Evolutionary conservation across 2,113 vertebrate genomes (phyloP).

Genomic region (Cygnus buccinator): DNA sequence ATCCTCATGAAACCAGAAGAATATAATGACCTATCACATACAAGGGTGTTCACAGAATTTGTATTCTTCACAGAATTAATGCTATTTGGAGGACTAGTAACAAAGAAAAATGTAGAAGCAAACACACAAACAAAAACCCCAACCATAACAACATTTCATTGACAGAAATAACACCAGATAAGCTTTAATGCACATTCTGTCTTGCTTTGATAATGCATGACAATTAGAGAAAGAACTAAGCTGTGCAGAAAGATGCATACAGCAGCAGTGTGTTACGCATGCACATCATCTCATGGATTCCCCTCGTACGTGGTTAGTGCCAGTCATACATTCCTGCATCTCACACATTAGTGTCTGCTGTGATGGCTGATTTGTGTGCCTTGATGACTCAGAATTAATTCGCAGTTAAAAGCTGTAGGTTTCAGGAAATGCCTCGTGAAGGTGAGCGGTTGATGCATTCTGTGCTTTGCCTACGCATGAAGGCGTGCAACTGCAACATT

Average conservation of each 20-base stretch:
- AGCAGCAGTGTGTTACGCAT: constrained; percentile 26
- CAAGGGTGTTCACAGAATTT: neutral
- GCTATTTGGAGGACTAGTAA: neutral
- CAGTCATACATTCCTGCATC: neutral
- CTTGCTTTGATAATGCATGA: neutral
- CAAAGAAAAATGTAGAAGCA: constrained; percentile 10
- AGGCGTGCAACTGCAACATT: constrained; percentile 33
- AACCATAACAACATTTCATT: neutral
- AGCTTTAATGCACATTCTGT: constrained; percentile 2
- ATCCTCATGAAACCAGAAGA: neutral
- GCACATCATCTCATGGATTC: constrained; percentile 18
- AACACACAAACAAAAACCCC: constrained; percentile 14
- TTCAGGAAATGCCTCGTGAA: constrained; percentile 39
- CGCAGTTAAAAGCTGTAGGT: constrained; percentile 4
- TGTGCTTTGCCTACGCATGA: constrained; percentile 22
- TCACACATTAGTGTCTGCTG: neutral
- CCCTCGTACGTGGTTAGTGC: neutral
- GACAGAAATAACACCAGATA: constrained; percentile 27
- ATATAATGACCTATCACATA: neutral
- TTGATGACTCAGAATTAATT: constrained; percentile 31
- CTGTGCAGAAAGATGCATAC: constrained; percentile 45
- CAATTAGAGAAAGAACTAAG: constrained; percentile 10
- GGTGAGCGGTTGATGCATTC: constrained; percentile 53
- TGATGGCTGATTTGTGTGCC: neutral
- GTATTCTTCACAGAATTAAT: neutral